These are phyloP conservation scores for Bombyx mandarina DNA, from an alignment of 1,140 invertebrate species.

Conservation along the genomic window DNA sequence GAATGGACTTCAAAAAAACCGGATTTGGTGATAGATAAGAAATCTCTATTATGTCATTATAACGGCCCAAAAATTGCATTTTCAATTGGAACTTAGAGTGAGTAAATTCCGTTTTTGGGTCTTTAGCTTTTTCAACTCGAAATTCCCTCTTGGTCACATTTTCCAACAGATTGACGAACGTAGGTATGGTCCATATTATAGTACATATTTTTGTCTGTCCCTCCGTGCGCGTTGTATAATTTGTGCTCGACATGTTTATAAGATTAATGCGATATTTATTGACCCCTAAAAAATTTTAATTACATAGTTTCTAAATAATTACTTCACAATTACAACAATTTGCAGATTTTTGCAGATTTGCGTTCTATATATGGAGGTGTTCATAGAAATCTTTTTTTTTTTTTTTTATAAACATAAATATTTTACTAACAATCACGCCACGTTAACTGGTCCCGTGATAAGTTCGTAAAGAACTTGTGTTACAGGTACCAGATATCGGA, in stretches of 20 bases:
- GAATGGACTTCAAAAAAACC: slow-evolving; percentile 53
- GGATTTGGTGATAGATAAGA: slow-evolving; percentile 49
- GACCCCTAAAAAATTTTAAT: too few species aligned
- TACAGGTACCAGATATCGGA: too few species aligned
- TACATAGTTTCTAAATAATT: too few species aligned
- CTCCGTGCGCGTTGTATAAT: slow-evolving; percentile 48
- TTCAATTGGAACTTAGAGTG: slow-evolving; percentile 49
- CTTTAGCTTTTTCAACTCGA: slow-evolving; percentile 40
- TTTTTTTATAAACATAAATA: too few species aligned
- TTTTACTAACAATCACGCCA: too few species aligned
- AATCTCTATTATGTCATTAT: slow-evolving; percentile 58
- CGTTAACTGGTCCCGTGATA: too few species aligned
- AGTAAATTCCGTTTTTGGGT: slow-evolving; percentile 18
- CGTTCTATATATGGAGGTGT: too few species aligned
- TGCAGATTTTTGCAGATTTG: too few species aligned
- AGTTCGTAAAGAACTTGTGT: too few species aligned
- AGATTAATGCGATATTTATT: background rate
- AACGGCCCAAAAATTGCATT: slow-evolving; percentile 53
- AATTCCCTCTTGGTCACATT: slow-evolving; percentile 50
- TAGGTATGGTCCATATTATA: slow-evolving; percentile 50
- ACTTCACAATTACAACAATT: too few species aligned
- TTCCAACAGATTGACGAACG: slow-evolving; percentile 43
- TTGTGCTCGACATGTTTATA: slow-evolving; percentile 40
- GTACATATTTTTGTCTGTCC: slow-evolving; percentile 58
- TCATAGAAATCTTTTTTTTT: too few species aligned